Base-by-base conservation (phyloP, 1,140 invertebrate genomes). In the Bombus cullumanus region DNA sequence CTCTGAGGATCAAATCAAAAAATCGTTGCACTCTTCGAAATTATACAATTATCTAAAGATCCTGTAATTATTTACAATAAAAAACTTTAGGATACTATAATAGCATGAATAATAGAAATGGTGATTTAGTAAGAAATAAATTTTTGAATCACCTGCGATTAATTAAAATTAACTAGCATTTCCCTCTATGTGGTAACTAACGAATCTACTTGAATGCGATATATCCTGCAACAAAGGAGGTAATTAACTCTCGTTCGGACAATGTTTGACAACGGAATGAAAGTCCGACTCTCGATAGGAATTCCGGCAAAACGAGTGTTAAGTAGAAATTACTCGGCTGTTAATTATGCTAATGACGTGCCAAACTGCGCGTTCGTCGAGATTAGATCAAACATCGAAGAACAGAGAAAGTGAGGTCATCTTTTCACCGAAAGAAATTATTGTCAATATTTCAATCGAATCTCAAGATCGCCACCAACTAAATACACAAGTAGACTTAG, bases 291-390 rank as follows among this genome's bases (percentile, higher is more conserved):
- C 68, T 9, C 37, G 2, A 22, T n/a, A 31, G 76, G 41, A 84
- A 80, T 53, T 80, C 39, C 53, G 22, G 18, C n/a, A 68, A 59
- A 84, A 84, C 47, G 57, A 84, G 83, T 84, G 83, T 80, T 80
- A 80, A 84, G 47, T 57, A 84, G 83, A 80, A 84, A 84, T 84
- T 84, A 84, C 83, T 72, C 66, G 22, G 68, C 83, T 53, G 66
- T 66, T 80, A 84, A 84, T 84, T 84, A 84, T 47, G 83, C 83
- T 84, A 84, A 84, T 72, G 66, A 72, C 83, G 83, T 72, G 76
- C 53, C 53, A 80, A 84, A 80, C 76, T 37, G 76, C 22, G 41
- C 53, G 37, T 15, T n/a, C 66, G 76, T 34, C 31, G 47, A 72
- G 76, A 84, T 84, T 84, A 84, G 47, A 68, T 72, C 31, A 3